These are phyloP conservation scores for Pseudomugil tenellus DNA, from an alignment of 2,797 vertebrate species.

Conservation along the genomic window DNA sequence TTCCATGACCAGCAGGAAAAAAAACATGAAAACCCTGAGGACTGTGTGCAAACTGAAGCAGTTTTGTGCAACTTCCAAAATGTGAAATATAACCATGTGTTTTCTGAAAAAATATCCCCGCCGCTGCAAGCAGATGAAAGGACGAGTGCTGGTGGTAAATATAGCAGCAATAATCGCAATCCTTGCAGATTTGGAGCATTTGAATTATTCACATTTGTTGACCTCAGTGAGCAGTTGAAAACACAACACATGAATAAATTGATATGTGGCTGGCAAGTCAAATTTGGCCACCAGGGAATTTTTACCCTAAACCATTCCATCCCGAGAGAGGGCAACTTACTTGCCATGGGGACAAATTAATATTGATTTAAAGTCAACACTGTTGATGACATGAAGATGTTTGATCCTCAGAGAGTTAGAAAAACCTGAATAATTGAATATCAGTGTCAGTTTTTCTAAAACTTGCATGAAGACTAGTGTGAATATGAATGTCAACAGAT, in stretches of 20 bases:
- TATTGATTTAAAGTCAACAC: too few species aligned
- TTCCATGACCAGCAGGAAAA: slow-evolving; percentile 34
- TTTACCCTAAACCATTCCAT: background rate
- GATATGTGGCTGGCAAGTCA: background rate
- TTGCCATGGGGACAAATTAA: too few species aligned
- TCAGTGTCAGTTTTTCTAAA: too few species aligned
- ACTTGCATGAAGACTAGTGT: too few species aligned
- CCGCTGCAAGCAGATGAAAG: background rate
- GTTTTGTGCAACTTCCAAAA: background rate
- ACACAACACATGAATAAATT: background rate
- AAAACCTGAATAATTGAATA: too few species aligned
- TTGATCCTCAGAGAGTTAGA: too few species aligned
- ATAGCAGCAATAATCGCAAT: background rate
- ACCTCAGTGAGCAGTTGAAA: background rate
- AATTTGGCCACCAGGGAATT: background rate
- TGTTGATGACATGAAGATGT: background rate
- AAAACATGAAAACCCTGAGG: slow-evolving; percentile 45
- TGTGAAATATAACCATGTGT: slow-evolving; percentile 4
- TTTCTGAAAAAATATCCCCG: slow-evolving; percentile 4
- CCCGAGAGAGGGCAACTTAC: background rate
- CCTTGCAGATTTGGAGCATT: background rate
- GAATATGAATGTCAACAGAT: too few species aligned
- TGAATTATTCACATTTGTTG: background rate
- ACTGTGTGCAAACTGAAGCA: slow-evolving; percentile 47
- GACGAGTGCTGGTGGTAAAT: background rate